Conservation (phyloP, 1,140 invertebrate species). For the Lutraria rhynchaena region DNA sequence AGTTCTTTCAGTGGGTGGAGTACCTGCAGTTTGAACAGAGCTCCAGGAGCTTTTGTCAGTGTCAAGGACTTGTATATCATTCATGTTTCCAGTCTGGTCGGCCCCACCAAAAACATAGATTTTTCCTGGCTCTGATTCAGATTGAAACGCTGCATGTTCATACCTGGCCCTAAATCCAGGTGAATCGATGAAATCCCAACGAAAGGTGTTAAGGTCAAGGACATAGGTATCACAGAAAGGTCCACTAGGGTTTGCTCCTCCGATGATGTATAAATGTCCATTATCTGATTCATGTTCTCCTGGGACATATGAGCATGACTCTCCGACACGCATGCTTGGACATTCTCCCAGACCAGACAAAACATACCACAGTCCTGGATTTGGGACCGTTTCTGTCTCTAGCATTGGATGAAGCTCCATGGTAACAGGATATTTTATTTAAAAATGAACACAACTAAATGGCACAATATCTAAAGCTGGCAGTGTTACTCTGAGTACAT, state of each 20-base stretch:
- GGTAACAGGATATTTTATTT: slow-evolving; percentile 2
- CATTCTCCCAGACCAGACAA: slow-evolving; percentile 77
- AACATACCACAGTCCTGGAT: slow-evolving; percentile 79
- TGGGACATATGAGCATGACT: slow-evolving; percentile 76
- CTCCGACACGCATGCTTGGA: slow-evolving; percentile 81
- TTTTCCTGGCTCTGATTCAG: slow-evolving; percentile 71
- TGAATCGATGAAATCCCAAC: slow-evolving; percentile 78
- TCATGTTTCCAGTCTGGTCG: slow-evolving; percentile 80
- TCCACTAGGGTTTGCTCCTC: slow-evolving; percentile 81
- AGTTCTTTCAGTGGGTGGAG: slow-evolving; percentile 78
- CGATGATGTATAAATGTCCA: slow-evolving; percentile 80
- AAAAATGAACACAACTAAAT: neutral
- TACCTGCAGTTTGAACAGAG: slow-evolving; percentile 70
- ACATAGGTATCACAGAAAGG: slow-evolving; percentile 79
- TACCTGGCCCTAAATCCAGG: slow-evolving; percentile 77
- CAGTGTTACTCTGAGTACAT: neutral
- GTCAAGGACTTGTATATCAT: slow-evolving; percentile 80
- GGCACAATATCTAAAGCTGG: slow-evolving; percentile 6
- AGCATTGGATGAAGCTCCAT: slow-evolving; percentile 82
- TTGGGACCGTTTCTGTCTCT: slow-evolving; percentile 73
- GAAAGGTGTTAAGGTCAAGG: slow-evolving; percentile 78
- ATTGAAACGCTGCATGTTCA: slow-evolving; percentile 80
- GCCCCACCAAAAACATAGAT: slow-evolving; percentile 82
- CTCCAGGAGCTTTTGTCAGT: slow-evolving; percentile 73
- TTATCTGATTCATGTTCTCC: slow-evolving; percentile 66